phyloP scores from a whole-genome alignment of 2,113 vertebrate species.

The Dicerorhinus sumatrensis region DNA sequence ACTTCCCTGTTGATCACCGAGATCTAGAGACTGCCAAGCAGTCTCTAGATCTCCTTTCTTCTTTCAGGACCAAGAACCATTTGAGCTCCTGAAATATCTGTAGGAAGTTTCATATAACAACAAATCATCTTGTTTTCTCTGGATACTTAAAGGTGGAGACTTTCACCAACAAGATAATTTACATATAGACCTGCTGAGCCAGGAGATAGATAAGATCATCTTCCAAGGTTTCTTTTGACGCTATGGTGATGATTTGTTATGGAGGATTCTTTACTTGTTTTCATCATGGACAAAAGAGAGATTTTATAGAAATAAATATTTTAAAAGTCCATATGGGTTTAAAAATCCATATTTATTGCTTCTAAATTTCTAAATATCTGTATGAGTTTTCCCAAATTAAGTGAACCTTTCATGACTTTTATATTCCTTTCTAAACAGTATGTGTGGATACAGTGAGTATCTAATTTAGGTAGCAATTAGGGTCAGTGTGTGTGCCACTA shows the following conservation, averaged over 20 bases:
- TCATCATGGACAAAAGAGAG: neutral
- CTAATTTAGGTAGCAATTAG: constrained; percentile 5
- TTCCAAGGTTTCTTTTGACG: neutral
- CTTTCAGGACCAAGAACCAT: neutral
- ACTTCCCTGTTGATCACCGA: neutral
- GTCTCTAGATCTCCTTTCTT: neutral
- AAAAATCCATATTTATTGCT: neutral
- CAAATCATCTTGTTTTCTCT: neutral
- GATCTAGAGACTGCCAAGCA: too few relatives aligned
- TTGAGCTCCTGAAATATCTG: neutral
- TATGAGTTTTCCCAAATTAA: neutral
- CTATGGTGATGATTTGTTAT: neutral
- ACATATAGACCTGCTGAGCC: neutral
- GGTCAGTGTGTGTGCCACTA: neutral
- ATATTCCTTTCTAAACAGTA: neutral
- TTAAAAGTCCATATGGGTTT: neutral
- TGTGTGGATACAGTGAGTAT: neutral
- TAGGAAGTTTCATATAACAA: neutral
- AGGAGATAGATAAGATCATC: neutral
- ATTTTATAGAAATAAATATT: constrained; percentile 41
- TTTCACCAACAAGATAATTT: neutral
- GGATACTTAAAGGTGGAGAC: neutral
- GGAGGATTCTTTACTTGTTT: neutral
- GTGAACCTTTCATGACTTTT: neutral
- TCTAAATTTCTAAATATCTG: neutral